These are phyloP conservation scores for Mylabris phalerata DNA, from an alignment of 1,140 invertebrate species.

Conservation along the genomic window DNA sequence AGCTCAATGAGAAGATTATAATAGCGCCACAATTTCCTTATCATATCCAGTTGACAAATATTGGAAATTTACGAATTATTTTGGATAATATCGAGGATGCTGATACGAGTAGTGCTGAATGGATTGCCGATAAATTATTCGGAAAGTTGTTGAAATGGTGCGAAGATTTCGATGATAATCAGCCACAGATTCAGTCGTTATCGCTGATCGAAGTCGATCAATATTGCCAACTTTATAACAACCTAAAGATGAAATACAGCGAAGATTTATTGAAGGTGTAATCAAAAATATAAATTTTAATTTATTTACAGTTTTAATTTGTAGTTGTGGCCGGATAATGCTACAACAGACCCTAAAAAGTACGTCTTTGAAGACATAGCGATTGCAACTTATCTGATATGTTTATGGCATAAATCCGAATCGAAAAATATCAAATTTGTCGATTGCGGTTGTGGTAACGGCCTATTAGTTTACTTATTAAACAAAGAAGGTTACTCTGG, in stretches of 20 bases:
- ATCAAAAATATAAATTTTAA: no score
- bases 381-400: slow-evolving; percentile 85
- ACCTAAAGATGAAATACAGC: slow-evolving; percentile 76
- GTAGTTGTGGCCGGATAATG: slow-evolving; percentile 75
- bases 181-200: slow-evolving; percentile 52
- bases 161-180: slow-evolving; percentile 33
- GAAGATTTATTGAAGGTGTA: slow-evolving; percentile 49
- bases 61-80: slow-evolving; percentile 27
- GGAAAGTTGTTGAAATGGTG: slow-evolving; percentile 64
- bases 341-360: slow-evolving; percentile 80
- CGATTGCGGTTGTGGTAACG: slow-evolving; percentile 96
- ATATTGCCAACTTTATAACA: slow-evolving; percentile 66
- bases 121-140: slow-evolving; percentile 52
- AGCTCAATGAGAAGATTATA: slow-evolving; percentile 19
- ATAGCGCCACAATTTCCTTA: slow-evolving; percentile 35
- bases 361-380: slow-evolving; percentile 96
- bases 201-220: slow-evolving; percentile 58
- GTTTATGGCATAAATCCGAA: slow-evolving; percentile 62
- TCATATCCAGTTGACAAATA: slow-evolving; percentile 27
- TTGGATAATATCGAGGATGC: slow-evolving; percentile 28
- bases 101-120: slow-evolving; percentile 42
- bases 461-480: slow-evolving; percentile 85
- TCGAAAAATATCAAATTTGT: slow-evolving; percentile 66
- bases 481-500: slow-evolving; percentile 79
- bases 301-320: no score